phyloP scores from a whole-genome alignment of 2,113 vertebrate genomes.

The Acanthisitta chloris region DNA sequence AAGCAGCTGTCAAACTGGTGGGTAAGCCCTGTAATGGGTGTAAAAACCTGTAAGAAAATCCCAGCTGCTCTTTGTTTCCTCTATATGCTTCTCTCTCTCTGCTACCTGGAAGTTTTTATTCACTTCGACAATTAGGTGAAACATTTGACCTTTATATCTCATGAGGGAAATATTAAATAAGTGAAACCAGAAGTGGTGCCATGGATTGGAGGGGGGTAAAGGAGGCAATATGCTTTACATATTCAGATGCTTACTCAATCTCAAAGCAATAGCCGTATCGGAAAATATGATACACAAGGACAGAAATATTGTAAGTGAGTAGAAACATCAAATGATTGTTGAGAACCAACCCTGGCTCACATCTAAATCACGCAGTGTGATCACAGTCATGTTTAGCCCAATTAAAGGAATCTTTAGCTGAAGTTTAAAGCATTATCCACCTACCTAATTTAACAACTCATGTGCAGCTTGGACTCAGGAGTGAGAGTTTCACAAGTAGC shows the following conservation, averaged over 20 bases:
- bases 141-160: neutral
- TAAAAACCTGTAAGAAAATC: neutral
- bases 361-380: neutral
- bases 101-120: neutral
- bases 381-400: neutral
- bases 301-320: neutral
- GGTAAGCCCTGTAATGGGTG: accelerated
- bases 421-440: neutral
- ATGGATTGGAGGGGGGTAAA: neutral
- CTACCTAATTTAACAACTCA: neutral
- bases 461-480: neutral
- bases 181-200: neutral
- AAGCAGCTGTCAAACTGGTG: neutral
- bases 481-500: neutral
- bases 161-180: neutral
- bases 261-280: neutral
- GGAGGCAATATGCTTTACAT: neutral
- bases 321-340: neutral
- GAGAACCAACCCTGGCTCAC: neutral
- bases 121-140: neutral
- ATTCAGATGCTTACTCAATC: neutral
- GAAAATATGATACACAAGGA: neutral
- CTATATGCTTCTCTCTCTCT: neutral
- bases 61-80: neutral
- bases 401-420: neutral